Evolutionary conservation across 2,797 vertebrate genomes (phyloP).

Genomic region (Sylvia borin): DNA sequence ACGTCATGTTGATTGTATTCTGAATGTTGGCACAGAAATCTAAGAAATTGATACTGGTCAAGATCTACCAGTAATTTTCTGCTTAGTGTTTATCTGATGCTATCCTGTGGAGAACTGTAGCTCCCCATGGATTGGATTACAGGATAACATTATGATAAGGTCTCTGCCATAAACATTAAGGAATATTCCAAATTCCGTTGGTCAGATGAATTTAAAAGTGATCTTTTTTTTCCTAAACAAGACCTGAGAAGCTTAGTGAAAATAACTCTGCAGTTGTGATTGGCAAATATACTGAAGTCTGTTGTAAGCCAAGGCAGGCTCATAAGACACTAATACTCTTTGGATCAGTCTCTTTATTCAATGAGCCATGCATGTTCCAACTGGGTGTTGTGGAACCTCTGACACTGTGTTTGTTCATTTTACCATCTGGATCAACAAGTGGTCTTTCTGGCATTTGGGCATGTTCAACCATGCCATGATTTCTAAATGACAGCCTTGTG

Average conservation of each 20-base stretch:
- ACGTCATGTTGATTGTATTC: background rate
- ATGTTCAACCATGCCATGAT: background rate
- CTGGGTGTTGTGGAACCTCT: background rate
- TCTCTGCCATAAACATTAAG: background rate
- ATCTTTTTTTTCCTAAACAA: background rate
- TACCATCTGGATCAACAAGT: conserved; percentile 34
- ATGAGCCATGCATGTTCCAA: background rate
- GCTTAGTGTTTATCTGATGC: background rate
- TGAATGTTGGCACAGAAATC: background rate
- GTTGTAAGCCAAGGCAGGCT: background rate
- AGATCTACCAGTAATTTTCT: background rate
- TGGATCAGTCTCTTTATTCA: background rate
- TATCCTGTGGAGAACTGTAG: background rate
- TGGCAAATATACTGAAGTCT: background rate
- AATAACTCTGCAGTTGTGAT: background rate
- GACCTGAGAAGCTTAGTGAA: background rate
- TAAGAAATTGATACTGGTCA: background rate
- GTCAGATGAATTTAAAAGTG: background rate
- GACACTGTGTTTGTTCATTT: background rate
- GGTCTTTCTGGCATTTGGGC: background rate
- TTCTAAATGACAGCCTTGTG: background rate
- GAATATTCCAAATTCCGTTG: background rate
- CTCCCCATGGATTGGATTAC: background rate
- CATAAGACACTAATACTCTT: background rate
- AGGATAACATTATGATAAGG: background rate